Evolutionary conservation across 1,140 invertebrate genomes (phyloP), one percentile per base, ranked within the genome.

Genomic region (Heliothis subflexa): DNA sequence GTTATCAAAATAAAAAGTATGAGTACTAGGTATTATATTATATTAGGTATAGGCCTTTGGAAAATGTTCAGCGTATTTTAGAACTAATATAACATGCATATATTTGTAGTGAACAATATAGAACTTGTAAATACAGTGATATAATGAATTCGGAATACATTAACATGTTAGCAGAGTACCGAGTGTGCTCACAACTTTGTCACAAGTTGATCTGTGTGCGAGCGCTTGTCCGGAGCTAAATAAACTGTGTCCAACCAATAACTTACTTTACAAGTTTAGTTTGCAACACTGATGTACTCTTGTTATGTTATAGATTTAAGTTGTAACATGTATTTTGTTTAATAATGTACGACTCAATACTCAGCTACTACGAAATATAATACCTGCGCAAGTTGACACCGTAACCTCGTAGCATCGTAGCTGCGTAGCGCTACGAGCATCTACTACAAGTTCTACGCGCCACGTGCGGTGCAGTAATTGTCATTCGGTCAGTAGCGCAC

Each of bases 241-340:
- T 3, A 21, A 57, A 57, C 54, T 57, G 33, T 11, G 18, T n/a
- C 18, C 9, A 7, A 21, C 54, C 18, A 11, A 25, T 16, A 57
- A 57, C 54, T 57, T 57, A 57, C 18, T 40, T 57, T 57, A 21
- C 54, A 57, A 57, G 18, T 57, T 57, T 57, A 57, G 54, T 57
- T 40, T 40, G 5, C 33, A 40, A 40, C 33, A 40, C 33, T 40
- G 33, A 40, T 25, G 33, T 7, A 40, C 33, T 9, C 33, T 40
- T 9, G 33, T 40, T 9, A 40, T 40, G 5, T 40, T 9, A 40
- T 40, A 40, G 33, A 40, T 40, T 40, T 40, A 40, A 9, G 7
- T 40, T 40, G 33, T 9, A 40, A 40, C 33, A 9, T 40, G 9
- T 40, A 9, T 9, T 40, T 40, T 40, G 33, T 40, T 40, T 40